phyloP scores from a whole-genome alignment of 2,113 vertebrate genomes.

The Atrichornis clamosus region DNA sequence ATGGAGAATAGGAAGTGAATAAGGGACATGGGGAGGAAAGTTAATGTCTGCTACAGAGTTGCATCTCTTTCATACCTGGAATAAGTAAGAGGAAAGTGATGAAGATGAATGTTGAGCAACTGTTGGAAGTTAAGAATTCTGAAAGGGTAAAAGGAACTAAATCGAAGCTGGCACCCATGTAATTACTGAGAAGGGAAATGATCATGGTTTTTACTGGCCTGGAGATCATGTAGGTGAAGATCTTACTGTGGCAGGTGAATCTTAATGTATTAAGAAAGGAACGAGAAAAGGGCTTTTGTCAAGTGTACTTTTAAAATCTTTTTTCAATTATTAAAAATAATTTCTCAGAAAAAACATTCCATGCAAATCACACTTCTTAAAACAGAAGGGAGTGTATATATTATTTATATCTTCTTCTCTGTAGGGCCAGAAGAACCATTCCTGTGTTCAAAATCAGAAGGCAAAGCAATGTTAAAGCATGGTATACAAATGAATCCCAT shows the following conservation, averaged over 20 bases:
- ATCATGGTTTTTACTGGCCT: conserved; percentile 1
- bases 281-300: background rate
- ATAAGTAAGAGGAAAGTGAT: background rate
- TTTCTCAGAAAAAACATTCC: background rate
- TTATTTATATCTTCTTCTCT: background rate
- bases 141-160: background rate
- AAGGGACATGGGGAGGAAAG: background rate
- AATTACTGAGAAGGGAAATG: background rate
- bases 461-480: background rate
- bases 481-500: background rate
- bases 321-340: background rate
- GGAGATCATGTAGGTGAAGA: background rate
- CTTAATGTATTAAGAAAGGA: background rate
- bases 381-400: background rate
- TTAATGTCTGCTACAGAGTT: background rate
- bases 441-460: background rate
- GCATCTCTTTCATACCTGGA: background rate
- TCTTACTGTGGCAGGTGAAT: background rate
- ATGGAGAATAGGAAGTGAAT: background rate
- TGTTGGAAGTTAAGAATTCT: background rate
- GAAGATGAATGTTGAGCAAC: background rate
- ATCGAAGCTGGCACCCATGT: conserved; percentile 10
- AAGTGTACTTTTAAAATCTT: background rate
- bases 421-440: background rate
- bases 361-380: background rate